Evolutionary conservation across 2,113 vertebrate species (phyloP).

Genomic region (Xenopus borealis): DNA sequence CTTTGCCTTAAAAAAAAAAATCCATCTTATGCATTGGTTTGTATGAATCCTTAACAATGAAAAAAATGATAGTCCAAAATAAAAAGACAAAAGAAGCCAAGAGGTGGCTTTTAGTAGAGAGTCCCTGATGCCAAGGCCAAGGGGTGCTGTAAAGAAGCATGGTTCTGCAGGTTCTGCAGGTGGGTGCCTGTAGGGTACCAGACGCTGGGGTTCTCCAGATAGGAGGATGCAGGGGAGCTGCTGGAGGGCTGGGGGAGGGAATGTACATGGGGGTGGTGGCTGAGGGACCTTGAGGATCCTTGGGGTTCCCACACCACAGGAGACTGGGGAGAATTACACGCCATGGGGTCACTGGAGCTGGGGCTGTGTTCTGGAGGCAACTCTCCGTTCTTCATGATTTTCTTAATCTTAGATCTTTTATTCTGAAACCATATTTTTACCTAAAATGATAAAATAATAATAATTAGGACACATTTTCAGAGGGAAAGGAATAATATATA

Average conservation of each 20-base stretch:
- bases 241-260: conserved; percentile 80
- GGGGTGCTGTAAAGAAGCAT: conserved; percentile 90
- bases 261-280: conserved; percentile 78
- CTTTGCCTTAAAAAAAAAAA: conserved; percentile 77
- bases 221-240: conserved; percentile 80
- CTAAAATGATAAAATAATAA: conserved; percentile 54
- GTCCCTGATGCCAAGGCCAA: conserved; percentile 94
- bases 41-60: conserved; percentile 86
- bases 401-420: conserved; percentile 98
- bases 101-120: conserved; percentile 90
- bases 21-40: conserved; percentile 83
- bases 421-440: conserved; percentile 99
- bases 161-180: conserved; percentile 87
- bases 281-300: conserved; percentile 76
- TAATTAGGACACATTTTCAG: neutral
- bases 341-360: conserved; percentile 98
- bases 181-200: conserved; percentile 84
- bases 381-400: conserved; percentile 98
- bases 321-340: conserved; percentile 97
- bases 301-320: conserved; percentile 98
- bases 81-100: conserved; percentile 49
- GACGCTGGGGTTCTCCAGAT: conserved; percentile 86
- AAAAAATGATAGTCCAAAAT: conserved; percentile 77
- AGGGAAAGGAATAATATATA: too few relatives aligned
- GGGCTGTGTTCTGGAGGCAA: conserved; percentile 96